These are phyloP conservation scores for Empis livida DNA, from an alignment of 2,888 invertebrate species.

Conservation along the genomic window DNA sequence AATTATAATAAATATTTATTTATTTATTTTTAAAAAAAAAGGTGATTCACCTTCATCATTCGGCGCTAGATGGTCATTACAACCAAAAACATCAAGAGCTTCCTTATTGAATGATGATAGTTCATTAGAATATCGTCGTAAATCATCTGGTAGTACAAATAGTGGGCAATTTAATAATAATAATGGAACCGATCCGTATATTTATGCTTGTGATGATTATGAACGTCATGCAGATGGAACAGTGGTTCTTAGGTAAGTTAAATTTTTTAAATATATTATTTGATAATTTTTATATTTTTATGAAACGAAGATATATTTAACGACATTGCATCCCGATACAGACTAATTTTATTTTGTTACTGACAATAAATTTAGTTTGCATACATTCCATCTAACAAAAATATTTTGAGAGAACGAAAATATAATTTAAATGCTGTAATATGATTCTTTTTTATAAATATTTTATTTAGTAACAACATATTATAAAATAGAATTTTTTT, in stretches of 20 bases:
- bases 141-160: constrained; percentile 33
- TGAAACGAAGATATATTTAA: too few species aligned
- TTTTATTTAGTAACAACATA: too few species aligned
- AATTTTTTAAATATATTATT: not conserved
- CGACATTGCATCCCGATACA: too few species aligned
- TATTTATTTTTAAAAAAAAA: not conserved
- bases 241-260: constrained; percentile 44
- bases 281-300: too few species aligned
- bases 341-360: too few species aligned
- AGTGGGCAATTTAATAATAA: constrained; percentile 12
- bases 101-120: constrained; percentile 38
- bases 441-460: too few species aligned
- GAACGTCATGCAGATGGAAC: constrained; percentile 46
- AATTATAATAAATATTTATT: too few species aligned
- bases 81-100: constrained; percentile 33
- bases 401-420: too few species aligned
- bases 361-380: too few species aligned
- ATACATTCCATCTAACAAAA: too few species aligned
- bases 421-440: too few species aligned
- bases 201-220: constrained; percentile 34
- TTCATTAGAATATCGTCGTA: constrained; percentile 29
- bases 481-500: too few species aligned
- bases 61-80: constrained; percentile 11
- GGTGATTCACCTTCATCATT: constrained; percentile 5
- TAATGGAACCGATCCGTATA: constrained; percentile 19